Base-by-base conservation (phyloP, 1,140 invertebrate genomes). In the Parasteatoda tepidariorum region DNA sequence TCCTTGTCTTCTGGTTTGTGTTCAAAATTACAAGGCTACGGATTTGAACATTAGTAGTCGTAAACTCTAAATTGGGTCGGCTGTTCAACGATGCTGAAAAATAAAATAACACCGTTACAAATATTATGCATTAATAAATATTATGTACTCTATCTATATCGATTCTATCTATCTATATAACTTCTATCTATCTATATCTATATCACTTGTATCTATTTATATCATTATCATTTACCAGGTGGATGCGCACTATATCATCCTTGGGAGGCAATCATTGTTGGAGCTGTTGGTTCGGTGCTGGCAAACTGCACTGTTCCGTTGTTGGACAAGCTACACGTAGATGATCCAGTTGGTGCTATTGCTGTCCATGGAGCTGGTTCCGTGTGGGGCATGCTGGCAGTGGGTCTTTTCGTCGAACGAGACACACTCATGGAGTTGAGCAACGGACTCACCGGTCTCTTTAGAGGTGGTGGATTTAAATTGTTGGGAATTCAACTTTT, bases 331-430 rank as follows among this genome's bases (percentile, higher is more conserved):
- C 86, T 96, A 28, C 91, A 92, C 15, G 92, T 98, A 2, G 96
- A 98, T 86, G 96, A 98, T 90, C 96, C 96, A 0, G 96, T 98
- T 0, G 95, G 95, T 6, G 96, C 96, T 0, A 93, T 94, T 26
- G 92, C 95, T 5, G 96, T 97, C 4, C 96, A 98, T 88, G 95
- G 95, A 87, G 75, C 86, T 15, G 86, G 86, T 7, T 88, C 88
- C 0, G 73, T 87, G 3, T 89, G 89, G 88, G 89, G 95, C 9
- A 93, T 98, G 54, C 85, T 98, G 13, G 94, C 95, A 0, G 95
- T 98, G 5, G 96, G 95, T 0, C 89, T 98, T 0, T 97, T 98
- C 88, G 95, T 95, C n/a, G 93, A 96, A 84, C 92, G 95, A 89
- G 96, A 96, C 18, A 88, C 92, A 64, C 93, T 95, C 0, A 90